Base-by-base conservation (phyloP, 2,888 invertebrate genomes). In the Athetis lepigone region DNA sequence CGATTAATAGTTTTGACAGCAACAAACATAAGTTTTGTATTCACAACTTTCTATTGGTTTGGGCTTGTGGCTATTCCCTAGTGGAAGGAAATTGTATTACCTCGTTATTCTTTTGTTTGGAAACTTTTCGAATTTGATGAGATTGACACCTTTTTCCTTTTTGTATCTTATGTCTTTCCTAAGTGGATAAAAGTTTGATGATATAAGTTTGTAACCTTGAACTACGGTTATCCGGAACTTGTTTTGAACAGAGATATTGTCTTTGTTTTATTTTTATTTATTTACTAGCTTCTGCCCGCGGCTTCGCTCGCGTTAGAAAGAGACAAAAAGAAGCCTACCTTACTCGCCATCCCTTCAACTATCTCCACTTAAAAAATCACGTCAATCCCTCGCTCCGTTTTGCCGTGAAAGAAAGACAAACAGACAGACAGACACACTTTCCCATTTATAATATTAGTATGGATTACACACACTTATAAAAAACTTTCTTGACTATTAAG, bases 91-190 rank as follows among this genome's bases (percentile, higher is more conserved):
- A 46, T 51, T 27, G 39, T 25, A 25, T 63, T 11, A 39, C 7
- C 8, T 46, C 29, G 46, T 7, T 21, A 25, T 40, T 45, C 18
- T 58, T 23, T 68, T 37, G 36, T 47, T 43, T 42, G 2, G n/a
- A 8, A 23, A 39, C 25, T 64, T 64, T n/a, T 56, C 23, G 11
- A 55, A 33, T 63, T 36, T 56, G 19, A 36, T 64, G 4, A 33
- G 45, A 25, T 39, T 25, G 16, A 1, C 19, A 21, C 13, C 19
- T 29, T 29, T 29, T 29, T 29, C 11, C 7, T 11, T 29, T 33
- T 3, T 4, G 13, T 33, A 33, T 4, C 13, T 13, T 13, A 13
- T 13, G 33, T 33, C 2, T 33, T 33, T 33, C 13, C 13, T 11
- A 33, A 5, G 2, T 51, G 7, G 11, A 11, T 6, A 11, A 16